Evolutionary conservation across 2,113 vertebrate species (phyloP).

Genomic region (Ailuropoda melanoleuca): DNA sequence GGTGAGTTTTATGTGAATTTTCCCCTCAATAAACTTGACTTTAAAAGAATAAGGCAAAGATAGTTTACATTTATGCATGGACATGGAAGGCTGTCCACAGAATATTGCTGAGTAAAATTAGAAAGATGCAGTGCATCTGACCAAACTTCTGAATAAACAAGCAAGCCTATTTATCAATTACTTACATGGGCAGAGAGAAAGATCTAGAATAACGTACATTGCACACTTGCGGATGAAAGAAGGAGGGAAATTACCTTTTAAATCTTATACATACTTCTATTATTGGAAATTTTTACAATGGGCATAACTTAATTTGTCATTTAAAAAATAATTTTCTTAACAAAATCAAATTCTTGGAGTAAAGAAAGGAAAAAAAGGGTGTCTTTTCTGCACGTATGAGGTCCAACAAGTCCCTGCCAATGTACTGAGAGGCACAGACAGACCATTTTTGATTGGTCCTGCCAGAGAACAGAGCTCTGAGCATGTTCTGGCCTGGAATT

Average conservation of each 20-base stretch:
- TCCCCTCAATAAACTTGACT: neutral
- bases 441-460: neutral
- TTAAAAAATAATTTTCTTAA: neutral
- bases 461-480: constrained; percentile 23
- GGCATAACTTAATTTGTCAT: neutral
- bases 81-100: neutral
- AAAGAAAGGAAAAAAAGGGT: neutral
- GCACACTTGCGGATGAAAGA: neutral
- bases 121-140: neutral
- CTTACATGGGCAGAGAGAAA: neutral
- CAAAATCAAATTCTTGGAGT: neutral
- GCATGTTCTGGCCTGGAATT: constrained; percentile 54
- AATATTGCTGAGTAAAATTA: neutral
- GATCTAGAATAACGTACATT: neutral
- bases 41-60: neutral
- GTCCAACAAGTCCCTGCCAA: neutral
- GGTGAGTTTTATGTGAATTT: neutral
- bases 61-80: neutral
- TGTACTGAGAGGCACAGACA: neutral
- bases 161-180: neutral
- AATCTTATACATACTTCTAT: neutral
- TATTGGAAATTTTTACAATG: neutral
- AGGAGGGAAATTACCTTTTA: neutral
- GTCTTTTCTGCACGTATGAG: neutral
- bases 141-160: neutral